Evolutionary conservation across 2,113 vertebrate genomes (phyloP), one percentile per base, ranked within the genome.

Genomic region (Clinocottus analis): DNA sequence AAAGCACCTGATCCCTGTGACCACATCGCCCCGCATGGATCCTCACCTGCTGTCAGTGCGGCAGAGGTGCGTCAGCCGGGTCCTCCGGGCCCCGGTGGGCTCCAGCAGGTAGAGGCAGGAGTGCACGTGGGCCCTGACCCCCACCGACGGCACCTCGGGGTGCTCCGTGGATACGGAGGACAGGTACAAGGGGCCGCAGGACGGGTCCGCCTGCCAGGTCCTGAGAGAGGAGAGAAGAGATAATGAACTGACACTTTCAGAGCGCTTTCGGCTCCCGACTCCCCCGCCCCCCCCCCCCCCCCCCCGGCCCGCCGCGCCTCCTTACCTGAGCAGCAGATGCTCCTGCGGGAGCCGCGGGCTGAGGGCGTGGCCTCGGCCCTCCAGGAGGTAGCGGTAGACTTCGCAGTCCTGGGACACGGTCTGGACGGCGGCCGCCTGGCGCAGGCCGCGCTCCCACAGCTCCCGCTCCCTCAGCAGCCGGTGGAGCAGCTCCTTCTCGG

Each of bases 41-140:
- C 8, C 43, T 69, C 73, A 96, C 96, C 95, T 93, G 47, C 90
- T 91, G n/a, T 96, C 96, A 23, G 89, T 95, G 5, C 93, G 88
- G 25, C 94, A 95, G 60, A 96, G 59, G 82, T 96, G 94, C 0
- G 94, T 95, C 64, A 96, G 91, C 60, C 90, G 92, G 68, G 93
- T 94, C 87, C 88, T 96, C 60, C 88, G 80, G 39, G 78, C 47
- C 39, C 94, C 94, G 1, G 84, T 75, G 35, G 92, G 77, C 83
- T 96, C 95, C 79, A 96, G 87, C 69, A 95, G 86, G 87, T 94
- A 95, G 53, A 95, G 72, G 72, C 94, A 95, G 84, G 89, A 65
- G 79, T 95, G 86, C 53, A 95, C 93, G 5, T 93, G 87, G 29
- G 79, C 94, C 49, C 91, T 65, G 8, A 94, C 86, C 1, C 94